Base-by-base conservation (phyloP, 2,113 vertebrate species). In the Myiagra hebetior region DNA sequence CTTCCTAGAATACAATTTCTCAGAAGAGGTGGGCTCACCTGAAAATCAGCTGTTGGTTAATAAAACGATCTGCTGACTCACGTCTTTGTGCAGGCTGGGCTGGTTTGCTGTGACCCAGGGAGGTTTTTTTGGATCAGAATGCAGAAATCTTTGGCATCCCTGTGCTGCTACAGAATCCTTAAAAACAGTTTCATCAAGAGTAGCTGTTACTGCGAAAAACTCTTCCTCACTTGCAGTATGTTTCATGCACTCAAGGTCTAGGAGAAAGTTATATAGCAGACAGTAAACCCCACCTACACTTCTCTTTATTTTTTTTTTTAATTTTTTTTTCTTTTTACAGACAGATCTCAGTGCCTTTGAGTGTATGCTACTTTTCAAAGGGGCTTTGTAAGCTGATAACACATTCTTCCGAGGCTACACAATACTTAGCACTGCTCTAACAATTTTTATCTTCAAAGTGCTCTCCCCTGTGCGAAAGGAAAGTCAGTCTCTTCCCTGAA, bases 281-380 rank as follows among this genome's bases (percentile, higher is more conserved):
- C 75, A 94, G 87, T 63, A 96, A 97, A 96, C 78, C 68, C 91
- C 87, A 93, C 92, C 85, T 94, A 89, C 76, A 70, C 55, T 73
- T 79, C 39, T 56, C 53, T 59, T 9, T n/a, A 15, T 39, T 91
- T 79, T 92, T 73, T 2, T 35, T 63, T 86, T 63, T 84, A 41
- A 4, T 64, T 82, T 81, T 68, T 86, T 68, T 44, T 69, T 2
- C 10, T 70, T 92, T 91, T 96, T 88, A 83, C 78, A 95, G 93
- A 91, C 87, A 96, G 93, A 90, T 96, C 92, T 95, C 93, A 92
- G 76, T 88, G 95, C 74, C 90, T 95, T 92, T 91, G 85, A 93
- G 83, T 93, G 76, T 89, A 96, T 93, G 95, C 72, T 96, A 94
- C 95, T 93, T 97, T 96, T 97, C 95, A 97, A 96, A 96, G 85